Evolutionary conservation across 2,113 vertebrate genomes (phyloP).

Genomic region (Cygnus atratus): DNA sequence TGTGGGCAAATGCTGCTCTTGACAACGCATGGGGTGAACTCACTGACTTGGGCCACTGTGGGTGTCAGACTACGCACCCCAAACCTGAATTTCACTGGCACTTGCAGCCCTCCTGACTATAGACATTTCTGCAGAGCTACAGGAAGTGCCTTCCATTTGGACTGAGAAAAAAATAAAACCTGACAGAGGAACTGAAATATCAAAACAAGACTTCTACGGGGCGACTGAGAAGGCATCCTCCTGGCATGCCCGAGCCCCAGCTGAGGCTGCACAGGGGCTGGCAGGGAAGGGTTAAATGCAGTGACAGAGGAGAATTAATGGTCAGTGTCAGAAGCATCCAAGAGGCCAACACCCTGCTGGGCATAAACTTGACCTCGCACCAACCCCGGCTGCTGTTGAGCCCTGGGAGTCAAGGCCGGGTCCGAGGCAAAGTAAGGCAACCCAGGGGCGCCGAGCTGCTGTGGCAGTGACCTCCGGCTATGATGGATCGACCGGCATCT

Average conservation of each 20-base stretch:
- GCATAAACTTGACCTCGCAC: conserved; percentile 36
- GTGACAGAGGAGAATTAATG: conserved; percentile 33
- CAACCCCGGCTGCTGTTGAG: conserved; percentile 45
- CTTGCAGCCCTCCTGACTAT: neutral
- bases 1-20: neutral
- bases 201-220: neutral
- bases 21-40: neutral
- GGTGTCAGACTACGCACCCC: neutral
- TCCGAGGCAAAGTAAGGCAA: neutral
- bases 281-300: neutral
- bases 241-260: accelerated
- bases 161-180: neutral
- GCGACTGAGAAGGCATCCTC: accelerated
- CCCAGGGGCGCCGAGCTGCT: neutral
- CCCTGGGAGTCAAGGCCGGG: neutral
- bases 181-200: neutral
- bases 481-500: conserved; percentile 43
- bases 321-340: conserved; percentile 35
- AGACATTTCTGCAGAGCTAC: neutral
- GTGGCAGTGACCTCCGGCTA: conserved; percentile 16
- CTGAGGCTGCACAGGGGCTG: neutral
- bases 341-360: conserved; percentile 28
- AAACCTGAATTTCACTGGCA: neutral
- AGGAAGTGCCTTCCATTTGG: neutral
- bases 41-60: neutral